Base-by-base conservation (phyloP, 2,888 invertebrate genomes). In the Hesperia comma region DNA sequence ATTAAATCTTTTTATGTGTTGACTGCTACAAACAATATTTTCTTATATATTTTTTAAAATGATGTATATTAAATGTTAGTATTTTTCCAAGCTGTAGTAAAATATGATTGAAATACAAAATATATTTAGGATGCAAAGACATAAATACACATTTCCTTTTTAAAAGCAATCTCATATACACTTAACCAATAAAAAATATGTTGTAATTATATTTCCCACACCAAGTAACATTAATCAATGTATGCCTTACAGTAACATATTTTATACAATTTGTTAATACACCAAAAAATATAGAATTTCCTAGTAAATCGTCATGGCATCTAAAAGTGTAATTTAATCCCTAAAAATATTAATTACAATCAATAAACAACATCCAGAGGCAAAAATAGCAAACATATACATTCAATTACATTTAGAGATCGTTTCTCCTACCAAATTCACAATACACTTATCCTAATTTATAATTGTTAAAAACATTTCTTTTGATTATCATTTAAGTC, bases 321-420 rank as follows among this genome's bases (percentile, higher is more conserved):
- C 49, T 49, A 19, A 49, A 49, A 19, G 49, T 49, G 49, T 49
- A 49, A 49, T 49, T 49, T 19, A 19, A 49, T 49, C 19, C 49
- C 12, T 49, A 49, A 49, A n/a, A 19, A 49, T 49, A 49, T 49
- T 49, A 49, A 49, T 43, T 43, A 15, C 7, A 43, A 15, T 49
- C 12, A 49, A 49, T 49, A 46, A 60, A 33, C 17, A 32, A 58
- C 58, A 46, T 58, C 15, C 10, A 32, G 43, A 58, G 43, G 43
- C 41, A 49, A 60, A 60, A 60, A 19, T 60, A 60, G 49, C 33
- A 46, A 51, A 37, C 61, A 49, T 37, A 46, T 33, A 33, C 14
- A 32, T 53, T 53, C 26, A 53, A 53, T 32, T 61, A 61, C 19
- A 51, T 37, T 46, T 33, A 61, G 51, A 61, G 61, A 61, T 61